phyloP scores from a whole-genome alignment of 2,888 invertebrate species.

The Listrodromus nycthemerus region DNA sequence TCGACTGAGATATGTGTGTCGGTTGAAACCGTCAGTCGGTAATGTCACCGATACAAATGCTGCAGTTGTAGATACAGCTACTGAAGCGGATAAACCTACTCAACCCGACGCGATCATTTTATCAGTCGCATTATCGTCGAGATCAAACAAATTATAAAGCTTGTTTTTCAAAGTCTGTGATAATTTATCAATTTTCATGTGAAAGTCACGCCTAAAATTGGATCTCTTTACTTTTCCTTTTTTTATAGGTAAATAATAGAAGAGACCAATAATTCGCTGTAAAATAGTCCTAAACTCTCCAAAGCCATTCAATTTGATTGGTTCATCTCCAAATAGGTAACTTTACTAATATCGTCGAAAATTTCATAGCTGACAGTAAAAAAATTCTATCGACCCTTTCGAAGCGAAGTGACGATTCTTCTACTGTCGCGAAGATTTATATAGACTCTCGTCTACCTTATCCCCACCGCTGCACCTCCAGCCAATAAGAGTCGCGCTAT shows the following conservation, averaged over 20 bases:
- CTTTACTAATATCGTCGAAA: no score
- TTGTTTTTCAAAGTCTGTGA: no score
- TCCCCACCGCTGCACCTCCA: neutral
- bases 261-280: no score
- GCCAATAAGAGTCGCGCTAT: neutral
- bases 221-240: no score
- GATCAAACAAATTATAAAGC: no score
- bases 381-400: neutral
- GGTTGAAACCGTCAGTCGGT: neutral
- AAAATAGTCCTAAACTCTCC: no score
- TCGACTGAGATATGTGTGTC: neutral
- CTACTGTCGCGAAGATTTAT: neutral
- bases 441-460: neutral
- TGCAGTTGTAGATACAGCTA: neutral
- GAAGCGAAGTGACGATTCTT: neutral
- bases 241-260: no score
- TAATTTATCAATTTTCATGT: no score
- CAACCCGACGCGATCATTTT: neutral
- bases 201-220: no score
- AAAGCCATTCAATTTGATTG: no score
- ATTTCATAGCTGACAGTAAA: no score
- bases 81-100: neutral
- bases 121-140: neutral
- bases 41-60: neutral
- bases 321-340: no score